A percentile compares a stretch with the other conserved stretches of the same genome.
Conservation (phyloP, 1,140 invertebrate species). For the Babylonia areolata region DNA sequence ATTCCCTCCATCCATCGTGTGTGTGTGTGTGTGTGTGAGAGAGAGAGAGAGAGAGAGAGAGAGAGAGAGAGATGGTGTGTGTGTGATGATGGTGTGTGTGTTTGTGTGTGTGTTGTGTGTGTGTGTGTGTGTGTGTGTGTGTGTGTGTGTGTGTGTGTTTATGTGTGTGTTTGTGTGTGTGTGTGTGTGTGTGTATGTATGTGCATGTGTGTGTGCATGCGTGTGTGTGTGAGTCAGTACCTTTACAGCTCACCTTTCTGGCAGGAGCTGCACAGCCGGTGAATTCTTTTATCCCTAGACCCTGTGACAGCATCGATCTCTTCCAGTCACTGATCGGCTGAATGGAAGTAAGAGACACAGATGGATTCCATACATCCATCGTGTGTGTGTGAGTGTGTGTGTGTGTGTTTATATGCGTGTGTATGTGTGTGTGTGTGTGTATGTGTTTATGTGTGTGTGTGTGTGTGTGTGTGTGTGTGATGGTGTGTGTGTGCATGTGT, state of each 20-base stretch:
- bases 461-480: constrained; percentile 5
- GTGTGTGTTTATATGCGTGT: not conserved
- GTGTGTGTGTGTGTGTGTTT: constrained; percentile 6
- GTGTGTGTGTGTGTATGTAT: not conserved
- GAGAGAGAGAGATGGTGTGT: not conserved
- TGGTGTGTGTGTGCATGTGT: not conserved
- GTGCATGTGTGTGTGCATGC: not conserved
- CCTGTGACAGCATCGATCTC: no score
- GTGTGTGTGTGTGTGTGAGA: not conserved
- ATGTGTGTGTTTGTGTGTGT: not conserved
- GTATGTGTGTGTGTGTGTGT: not conserved
- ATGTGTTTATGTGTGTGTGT: not conserved
- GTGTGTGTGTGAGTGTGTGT: no score
- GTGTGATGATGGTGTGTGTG: constrained; percentile 1
- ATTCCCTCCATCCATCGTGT: no score
- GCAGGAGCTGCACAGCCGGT: no score
- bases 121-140: constrained; percentile 11
- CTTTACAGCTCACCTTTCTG: no score
- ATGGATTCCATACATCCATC: no score
- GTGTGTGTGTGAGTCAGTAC: no score
- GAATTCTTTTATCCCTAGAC: no score
- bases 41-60: not conserved
- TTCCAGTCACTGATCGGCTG: no score
- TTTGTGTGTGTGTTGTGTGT: not conserved
- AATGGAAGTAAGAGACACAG: no score